These are phyloP conservation scores for Hoplostethus mediterraneus DNA, from an alignment of 2,797 vertebrate species.

Conservation along the genomic window DNA sequence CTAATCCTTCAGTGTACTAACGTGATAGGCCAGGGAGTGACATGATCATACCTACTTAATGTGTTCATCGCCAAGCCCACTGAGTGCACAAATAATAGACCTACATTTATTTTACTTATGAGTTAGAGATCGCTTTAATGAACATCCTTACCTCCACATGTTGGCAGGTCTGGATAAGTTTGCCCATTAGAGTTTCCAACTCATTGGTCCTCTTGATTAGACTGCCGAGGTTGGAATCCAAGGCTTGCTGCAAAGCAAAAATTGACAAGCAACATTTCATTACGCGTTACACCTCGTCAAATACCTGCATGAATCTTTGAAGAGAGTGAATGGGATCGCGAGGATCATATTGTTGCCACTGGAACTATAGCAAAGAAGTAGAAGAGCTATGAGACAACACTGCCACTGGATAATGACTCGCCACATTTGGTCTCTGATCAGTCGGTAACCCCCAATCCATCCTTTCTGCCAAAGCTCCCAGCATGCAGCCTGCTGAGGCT, in stretches of 20 bases:
- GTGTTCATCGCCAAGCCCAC: background rate
- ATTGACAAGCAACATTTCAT: slow-evolving; percentile 68
- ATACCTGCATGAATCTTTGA: slow-evolving; percentile 57
- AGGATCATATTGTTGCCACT: slow-evolving; percentile 35
- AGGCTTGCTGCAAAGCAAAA: slow-evolving; percentile 89
- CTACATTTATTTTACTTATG: too few species aligned
- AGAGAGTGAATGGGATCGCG: slow-evolving; percentile 46
- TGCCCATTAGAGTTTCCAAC: slow-evolving; percentile 97
- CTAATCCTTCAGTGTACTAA: background rate
- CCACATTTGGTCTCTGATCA: slow-evolving; percentile 63
- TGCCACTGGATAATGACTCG: slow-evolving; percentile 51
- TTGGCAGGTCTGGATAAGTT: slow-evolving; percentile 98
- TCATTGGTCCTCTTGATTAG: slow-evolving; percentile 99
- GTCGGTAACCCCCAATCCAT: slow-evolving; percentile 39
- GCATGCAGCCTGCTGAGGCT: slow-evolving; percentile 68
- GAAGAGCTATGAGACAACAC: slow-evolving; percentile 41
- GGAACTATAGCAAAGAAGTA: slow-evolving; percentile 26
- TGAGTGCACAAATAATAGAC: slow-evolving; percentile 6
- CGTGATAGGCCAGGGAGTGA: too few species aligned
- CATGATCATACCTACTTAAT: too few species aligned
- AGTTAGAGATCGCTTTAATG: background rate
- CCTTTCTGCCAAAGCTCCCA: slow-evolving; percentile 67
- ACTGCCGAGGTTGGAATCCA: slow-evolving; percentile 96
- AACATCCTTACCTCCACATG: slow-evolving; percentile 94
- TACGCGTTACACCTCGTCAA: slow-evolving; percentile 35